A percentile compares a stretch with the other conserved stretches of the same genome.
Evolutionary conservation across 1,140 invertebrate genomes (phyloP).

Genomic region (Trichomalopsis sarcophagae): DNA sequence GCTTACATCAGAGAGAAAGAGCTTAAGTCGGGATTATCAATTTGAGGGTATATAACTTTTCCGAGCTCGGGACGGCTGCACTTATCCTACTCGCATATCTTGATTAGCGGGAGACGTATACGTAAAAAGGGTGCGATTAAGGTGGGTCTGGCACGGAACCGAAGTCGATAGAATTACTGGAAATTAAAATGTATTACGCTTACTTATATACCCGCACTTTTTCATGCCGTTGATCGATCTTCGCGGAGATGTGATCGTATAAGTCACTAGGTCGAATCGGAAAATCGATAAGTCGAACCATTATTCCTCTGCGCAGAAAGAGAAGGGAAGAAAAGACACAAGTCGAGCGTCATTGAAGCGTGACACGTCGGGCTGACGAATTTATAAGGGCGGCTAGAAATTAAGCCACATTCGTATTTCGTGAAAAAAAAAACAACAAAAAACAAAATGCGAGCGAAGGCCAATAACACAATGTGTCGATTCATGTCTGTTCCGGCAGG

Average conservation of each 20-base stretch:
- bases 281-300: too few species aligned
- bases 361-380: too few species aligned
- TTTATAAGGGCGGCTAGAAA: too few species aligned
- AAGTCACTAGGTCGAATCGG: too few species aligned
- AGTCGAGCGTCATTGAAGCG: too few species aligned
- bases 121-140: slow-evolving; percentile 23
- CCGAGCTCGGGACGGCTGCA: neutral
- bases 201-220: neutral
- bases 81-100: slow-evolving; percentile 14
- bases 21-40: neutral
- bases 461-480: neutral
- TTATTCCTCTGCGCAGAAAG: too few species aligned
- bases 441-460: neutral
- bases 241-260: neutral
- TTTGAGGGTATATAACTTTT: slow-evolving; percentile 11
- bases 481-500: slow-evolving; percentile 67
- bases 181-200: slow-evolving; percentile 28
- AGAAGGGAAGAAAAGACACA: too few species aligned
- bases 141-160: slow-evolving; percentile 19
- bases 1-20: too few species aligned
- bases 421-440: neutral
- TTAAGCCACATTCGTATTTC: too few species aligned
- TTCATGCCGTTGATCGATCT: neutral
- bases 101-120: slow-evolving; percentile 14
- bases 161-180: slow-evolving; percentile 27